Base-by-base conservation (phyloP, 2,888 invertebrate genomes). In the Caenorhabditis imperialis region DNA sequence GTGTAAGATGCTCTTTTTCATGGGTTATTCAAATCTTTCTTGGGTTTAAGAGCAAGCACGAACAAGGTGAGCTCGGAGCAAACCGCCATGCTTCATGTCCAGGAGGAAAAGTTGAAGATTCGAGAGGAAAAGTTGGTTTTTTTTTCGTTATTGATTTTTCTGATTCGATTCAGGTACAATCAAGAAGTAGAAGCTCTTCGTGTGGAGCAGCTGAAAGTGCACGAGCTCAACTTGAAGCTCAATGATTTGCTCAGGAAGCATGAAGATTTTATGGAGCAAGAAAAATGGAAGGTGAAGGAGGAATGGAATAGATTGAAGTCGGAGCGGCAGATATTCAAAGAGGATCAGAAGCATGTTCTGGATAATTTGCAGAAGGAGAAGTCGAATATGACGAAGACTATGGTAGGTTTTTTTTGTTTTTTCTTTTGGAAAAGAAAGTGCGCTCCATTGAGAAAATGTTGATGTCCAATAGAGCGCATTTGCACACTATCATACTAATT, bases 201-300 rank as follows among this genome's bases (percentile, higher is more conserved):
- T 42, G 75, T 76, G 44, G 84, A 85, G 33, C 79, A 82, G 37
- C 54, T 67, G 37, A 81, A 81, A 54, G 79, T 86, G 0, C 67
- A 72, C 37, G 84, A 84, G 44, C 44, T 86, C 37, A 79, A 84
- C 22, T 35, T 63, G 30, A 75, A 62, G 20, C 37, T 83, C n/a
- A 72, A 77, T 10, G 80, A 79, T 14, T 35, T 81, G 40, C 47
- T 71, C 37, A 79, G 79, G 27, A 75, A 81, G 6, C 83, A 86
- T 14, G 78, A 84, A 48, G 45, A 57, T 12, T 62, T 45, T 1
- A 60, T 75, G 22, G 73, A 77, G 22, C 50, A 58, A 80, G 82
- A 81, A 33, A 82, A 79, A 62, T 82, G 78, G 77, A 73, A 75
- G 30, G 57, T 74, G 8, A 65, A 71, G 18, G 82, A 82, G 16